A percentile compares a stretch with the other conserved stretches of the same genome.
Conservation (phyloP, 2,797 vertebrate species). For the Poecile montanus region DNA sequence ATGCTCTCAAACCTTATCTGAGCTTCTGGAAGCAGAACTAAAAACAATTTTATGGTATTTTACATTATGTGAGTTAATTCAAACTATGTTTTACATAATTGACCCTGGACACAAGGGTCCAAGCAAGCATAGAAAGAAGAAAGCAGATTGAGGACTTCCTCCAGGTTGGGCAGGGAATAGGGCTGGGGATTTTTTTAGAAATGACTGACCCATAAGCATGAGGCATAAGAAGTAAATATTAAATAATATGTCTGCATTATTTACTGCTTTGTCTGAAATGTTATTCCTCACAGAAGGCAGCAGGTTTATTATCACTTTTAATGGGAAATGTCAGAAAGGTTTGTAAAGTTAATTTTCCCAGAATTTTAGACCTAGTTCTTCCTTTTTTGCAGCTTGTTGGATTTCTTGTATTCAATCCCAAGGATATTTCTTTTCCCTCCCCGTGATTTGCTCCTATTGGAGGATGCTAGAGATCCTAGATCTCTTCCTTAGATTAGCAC, state of each 20-base stretch:
- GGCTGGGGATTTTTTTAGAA: not conserved
- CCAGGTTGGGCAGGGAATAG: not conserved
- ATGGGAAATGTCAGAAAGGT: not conserved
- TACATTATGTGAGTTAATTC: not conserved
- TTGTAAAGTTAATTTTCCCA: not conserved
- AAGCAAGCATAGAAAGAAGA: not conserved
- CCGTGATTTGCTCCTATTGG: not conserved
- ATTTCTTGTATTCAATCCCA: not conserved
- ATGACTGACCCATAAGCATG: not conserved
- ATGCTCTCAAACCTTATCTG: not conserved
- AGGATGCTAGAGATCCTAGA: not conserved
- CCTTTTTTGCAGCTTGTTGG: not conserved
- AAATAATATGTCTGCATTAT: not conserved
- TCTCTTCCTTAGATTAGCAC: not conserved
- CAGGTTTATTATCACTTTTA: not conserved
- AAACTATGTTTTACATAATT: not conserved
- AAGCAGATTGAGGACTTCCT: not conserved
- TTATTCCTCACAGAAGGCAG: not conserved
- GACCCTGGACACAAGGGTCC: not conserved
- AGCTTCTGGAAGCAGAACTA: not conserved
- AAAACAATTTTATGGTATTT: not conserved
- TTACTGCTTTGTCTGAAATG: not conserved
- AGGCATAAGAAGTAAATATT: not conserved
- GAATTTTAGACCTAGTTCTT: not conserved
- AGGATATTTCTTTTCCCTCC: not conserved